These are phyloP conservation scores for Pantherophis guttatus DNA, from an alignment of 2,113 vertebrate species.

Conservation along the genomic window DNA sequence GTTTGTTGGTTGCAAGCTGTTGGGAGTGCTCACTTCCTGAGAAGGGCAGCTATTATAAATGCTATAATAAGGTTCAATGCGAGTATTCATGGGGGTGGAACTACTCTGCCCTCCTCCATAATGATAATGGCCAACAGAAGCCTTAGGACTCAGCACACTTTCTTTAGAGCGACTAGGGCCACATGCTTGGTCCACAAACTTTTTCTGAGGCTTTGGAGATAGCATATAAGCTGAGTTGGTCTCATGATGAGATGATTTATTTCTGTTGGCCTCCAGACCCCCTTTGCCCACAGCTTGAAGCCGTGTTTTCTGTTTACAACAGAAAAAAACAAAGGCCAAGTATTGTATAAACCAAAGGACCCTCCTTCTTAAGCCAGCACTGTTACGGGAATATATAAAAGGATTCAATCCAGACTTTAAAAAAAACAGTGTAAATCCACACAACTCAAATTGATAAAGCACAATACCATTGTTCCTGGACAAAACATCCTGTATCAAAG, in stretches of 20 bases:
- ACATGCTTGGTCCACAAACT: conserved; percentile 88
- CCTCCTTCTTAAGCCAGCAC: conserved; percentile 85
- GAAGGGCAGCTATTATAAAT: conserved; percentile 92
- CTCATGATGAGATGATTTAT: conserved; percentile 96
- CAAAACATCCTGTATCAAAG: conserved; percentile 83
- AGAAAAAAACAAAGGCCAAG: conserved; percentile 78
- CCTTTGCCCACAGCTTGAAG: conserved; percentile 90
- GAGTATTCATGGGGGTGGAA: conserved; percentile 91
- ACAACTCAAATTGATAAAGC: conserved; percentile 92
- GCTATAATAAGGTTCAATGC: conserved; percentile 94
- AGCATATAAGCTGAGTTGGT: conserved; percentile 93
- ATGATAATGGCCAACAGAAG: conserved; percentile 74
- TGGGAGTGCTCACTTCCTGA: conserved; percentile 77
- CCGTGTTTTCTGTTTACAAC: conserved; percentile 91
- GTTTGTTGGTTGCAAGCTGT: conserved; percentile 77
- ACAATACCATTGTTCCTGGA: conserved; percentile 77
- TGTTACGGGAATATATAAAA: conserved; percentile 95
- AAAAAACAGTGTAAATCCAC: conserved; percentile 91
- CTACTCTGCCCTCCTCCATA: conserved; percentile 81
- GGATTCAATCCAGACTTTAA: conserved; percentile 95
- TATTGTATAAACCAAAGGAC: conserved; percentile 86
- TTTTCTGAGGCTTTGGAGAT: conserved; percentile 89
- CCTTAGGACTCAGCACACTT: conserved; percentile 78
- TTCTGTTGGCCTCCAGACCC: conserved; percentile 90
- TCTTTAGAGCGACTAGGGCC: conserved; percentile 89